These are phyloP conservation scores for Bucco capensis DNA, from an alignment of 2,113 vertebrate species.

Conservation along the genomic window DNA sequence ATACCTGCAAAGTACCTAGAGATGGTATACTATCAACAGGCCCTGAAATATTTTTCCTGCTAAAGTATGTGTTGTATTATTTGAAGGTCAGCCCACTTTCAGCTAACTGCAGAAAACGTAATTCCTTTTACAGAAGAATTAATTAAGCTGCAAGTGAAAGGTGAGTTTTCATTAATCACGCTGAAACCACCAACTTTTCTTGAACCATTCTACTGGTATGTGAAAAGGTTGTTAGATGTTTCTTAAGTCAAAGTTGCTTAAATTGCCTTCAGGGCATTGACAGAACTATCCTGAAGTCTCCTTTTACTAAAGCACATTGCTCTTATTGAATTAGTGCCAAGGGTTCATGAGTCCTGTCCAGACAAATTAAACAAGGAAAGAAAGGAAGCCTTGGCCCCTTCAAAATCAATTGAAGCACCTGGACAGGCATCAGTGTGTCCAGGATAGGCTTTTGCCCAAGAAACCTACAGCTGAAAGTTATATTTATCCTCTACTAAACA, in stretches of 20 bases:
- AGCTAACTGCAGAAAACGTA: not conserved
- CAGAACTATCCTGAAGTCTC: not conserved
- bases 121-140: slow-evolving; percentile 6
- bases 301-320: not conserved
- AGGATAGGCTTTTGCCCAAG: not conserved
- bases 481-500: not conserved
- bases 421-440: not conserved
- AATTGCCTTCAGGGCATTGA: not conserved
- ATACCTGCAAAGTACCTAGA: not conserved
- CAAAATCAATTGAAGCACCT: not conserved
- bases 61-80: not conserved
- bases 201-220: not conserved
- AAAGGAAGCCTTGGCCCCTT: not conserved
- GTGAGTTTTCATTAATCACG: not conserved
- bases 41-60: not conserved
- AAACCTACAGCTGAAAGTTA: not conserved
- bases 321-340: not conserved
- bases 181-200: not conserved
- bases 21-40: not conserved
- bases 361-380: slow-evolving; percentile 1
- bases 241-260: slow-evolving; percentile 16
- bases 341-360: not conserved
- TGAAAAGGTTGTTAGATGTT: not conserved
- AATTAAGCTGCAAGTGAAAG: not conserved
- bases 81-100: not conserved